Base-by-base conservation (phyloP, 2,888 invertebrate species). In the Conops quadrifasciatus region DNA sequence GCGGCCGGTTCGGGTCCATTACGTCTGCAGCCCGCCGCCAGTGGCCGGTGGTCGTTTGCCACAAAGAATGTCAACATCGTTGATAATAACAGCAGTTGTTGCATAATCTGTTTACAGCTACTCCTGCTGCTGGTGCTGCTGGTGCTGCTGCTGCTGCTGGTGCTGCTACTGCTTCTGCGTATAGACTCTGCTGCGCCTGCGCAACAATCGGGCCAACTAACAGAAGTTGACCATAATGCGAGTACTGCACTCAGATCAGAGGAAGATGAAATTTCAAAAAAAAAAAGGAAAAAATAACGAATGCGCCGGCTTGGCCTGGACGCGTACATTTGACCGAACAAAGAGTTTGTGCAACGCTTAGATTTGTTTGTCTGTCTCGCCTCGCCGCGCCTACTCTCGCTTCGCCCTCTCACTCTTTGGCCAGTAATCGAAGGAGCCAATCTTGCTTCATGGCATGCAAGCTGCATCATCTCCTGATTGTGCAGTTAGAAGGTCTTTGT, bases 81-180 rank as follows among this genome's bases (percentile, higher is more conserved):
- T 60, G 51, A 36, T 60, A 66, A 36, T 58, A 71, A 72, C 71
- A 68, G 73, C 71, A 72, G 75, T 76, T 76, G 75, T 77, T 77
- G 77, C 77, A 77, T 78, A 77, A 79, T 78, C 72, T 77, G 76
- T 78, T 77, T 76, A 75, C 77, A 77, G 77, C 78, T 78, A 75
- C 73, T 76, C 73, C 30, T 67, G 67, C 56, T 72, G 62, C 71
- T 67, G 49, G 49, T 28, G 13, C 67, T 72, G 71, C 71, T 69
- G 70, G 71, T 66, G 76, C 73, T 75, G 71, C 73, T 73, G 73
- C 74, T 71, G 70, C 72, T 72, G 73, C 73, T 75, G 71, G 72
- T 73, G 73, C 74, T 71, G 70, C 72, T 72, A 72, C 71, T 69
- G 71, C 59, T 58, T 59, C 71, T 59, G 21, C 26, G 4, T 47